Base-by-base conservation (phyloP, 2,888 invertebrate genomes). In the Pristionchus fissidentatus region DNA sequence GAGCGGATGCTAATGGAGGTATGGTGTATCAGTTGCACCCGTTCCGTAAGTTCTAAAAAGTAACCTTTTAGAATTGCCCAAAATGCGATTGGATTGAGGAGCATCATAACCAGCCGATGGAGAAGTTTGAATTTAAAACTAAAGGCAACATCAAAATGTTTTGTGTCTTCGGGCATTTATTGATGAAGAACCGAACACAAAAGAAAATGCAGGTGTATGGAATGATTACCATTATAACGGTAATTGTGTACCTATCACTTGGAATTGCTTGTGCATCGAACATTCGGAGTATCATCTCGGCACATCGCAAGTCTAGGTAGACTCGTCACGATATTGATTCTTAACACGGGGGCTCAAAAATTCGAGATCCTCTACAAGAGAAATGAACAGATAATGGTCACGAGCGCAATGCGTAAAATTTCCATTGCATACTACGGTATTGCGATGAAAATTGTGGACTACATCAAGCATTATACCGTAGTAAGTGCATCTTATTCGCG, bases 61-160 rank as follows among this genome's bases (percentile, higher is more conserved):
- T n/a, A n/a, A n/a, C n/a, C 66, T 66, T 60, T 38, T 29, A 66
- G 66, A 66, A 38, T 22, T 66, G 66, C 38, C 26, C 66, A 13
- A 38, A 66, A 7, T 66, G 66, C n/a, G 66, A 66, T 22, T 66
- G 66, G 66, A 22, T 15, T 5, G 66, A 66, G 19, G 38, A 4
- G 22, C 29, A 5, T 5, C 35, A 38, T 35, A 66, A 66, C 66
- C 26, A 22, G 26, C 35, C 38, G 66, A 66, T 66, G 66, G 35
- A 2, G 66, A 15, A 19, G 66, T 66, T 35, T 38, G 66, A 5
- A 29, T 57, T 26, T 57, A n/a, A 29, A 57, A 57, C 22, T 55
- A 55, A 1, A 55, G 3, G 7, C 26, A 57, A 22, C 3, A 57
- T n/a, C n/a, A 2, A 57, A 0, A n/a, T 1, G 3, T 22, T n/a